These are phyloP conservation scores for Naja naja DNA, from an alignment of 2,113 vertebrate species.

Conservation along the genomic window DNA sequence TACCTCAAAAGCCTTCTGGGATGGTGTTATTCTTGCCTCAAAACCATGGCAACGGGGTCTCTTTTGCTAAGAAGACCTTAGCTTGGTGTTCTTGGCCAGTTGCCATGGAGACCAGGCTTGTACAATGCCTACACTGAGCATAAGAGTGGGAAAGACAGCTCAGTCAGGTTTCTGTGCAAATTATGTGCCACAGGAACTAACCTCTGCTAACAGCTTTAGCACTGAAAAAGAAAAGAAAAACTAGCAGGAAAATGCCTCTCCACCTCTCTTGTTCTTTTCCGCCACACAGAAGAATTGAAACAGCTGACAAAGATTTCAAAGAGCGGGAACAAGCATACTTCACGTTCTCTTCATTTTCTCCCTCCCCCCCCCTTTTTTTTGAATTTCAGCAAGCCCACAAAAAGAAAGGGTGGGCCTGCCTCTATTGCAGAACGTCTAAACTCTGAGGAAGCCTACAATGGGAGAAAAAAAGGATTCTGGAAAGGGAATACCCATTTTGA, in stretches of 20 bases:
- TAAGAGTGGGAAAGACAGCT: constrained; percentile 18
- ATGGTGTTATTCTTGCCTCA: constrained; percentile 2
- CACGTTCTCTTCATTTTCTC: neutral
- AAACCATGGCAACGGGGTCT: constrained; percentile 28
- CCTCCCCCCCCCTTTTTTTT: constrained; percentile 8
- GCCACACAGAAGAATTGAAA: constrained; percentile 6
- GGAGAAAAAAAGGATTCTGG: constrained; percentile 5
- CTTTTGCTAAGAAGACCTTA: constrained; percentile 15
- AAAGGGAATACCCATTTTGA: rapidly evolving
- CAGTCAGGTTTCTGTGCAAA: constrained; percentile 23
- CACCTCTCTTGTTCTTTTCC: neutral
- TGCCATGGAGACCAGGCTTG: neutral
- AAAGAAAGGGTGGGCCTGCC: neutral
- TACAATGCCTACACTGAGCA: constrained; percentile 34
- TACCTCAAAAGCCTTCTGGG: constrained; percentile 2
- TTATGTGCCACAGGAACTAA: constrained; percentile 10
- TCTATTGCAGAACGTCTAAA: neutral
- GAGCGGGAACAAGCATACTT: constrained; percentile 31
- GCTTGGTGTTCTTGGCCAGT: neutral
- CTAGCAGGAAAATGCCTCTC: neutral
- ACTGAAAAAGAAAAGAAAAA: neutral
- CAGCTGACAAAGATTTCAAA: constrained; percentile 32
- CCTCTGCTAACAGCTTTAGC: constrained; percentile 31
- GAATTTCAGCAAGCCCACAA: constrained; percentile 27
- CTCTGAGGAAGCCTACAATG: neutral